These are phyloP conservation scores for Synaphobranchus kaupii DNA, from an alignment of 2,797 vertebrate species.

Conservation along the genomic window DNA sequence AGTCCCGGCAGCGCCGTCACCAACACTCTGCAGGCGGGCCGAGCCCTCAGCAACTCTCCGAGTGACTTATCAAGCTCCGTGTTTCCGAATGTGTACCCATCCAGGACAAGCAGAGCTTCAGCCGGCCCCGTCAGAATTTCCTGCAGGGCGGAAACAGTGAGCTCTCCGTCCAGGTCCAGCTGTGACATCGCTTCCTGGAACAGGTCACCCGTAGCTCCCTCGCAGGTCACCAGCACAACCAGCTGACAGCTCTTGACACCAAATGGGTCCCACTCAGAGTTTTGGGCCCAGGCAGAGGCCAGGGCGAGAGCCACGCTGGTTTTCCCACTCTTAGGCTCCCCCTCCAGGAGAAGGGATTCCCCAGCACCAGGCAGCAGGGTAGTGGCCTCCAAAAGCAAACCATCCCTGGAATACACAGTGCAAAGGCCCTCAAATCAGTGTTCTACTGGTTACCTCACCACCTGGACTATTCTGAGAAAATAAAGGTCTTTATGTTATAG, in stretches of 20 bases:
- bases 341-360: conserved; percentile 53
- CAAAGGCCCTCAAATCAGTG: neutral
- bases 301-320: conserved; percentile 46
- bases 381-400: conserved; percentile 35
- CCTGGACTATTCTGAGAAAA: neutral
- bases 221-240: conserved; percentile 50
- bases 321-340: conserved; percentile 49
- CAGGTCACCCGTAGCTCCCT: conserved; percentile 35
- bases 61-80: conserved; percentile 52
- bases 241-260: conserved; percentile 35
- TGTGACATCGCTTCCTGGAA: conserved; percentile 48
- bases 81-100: conserved; percentile 57
- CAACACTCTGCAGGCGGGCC: conserved; percentile 50
- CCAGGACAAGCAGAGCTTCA: conserved; percentile 55
- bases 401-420: conserved; percentile 51
- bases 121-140: conserved; percentile 40
- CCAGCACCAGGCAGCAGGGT: conserved; percentile 50
- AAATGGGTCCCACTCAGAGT: conserved; percentile 11
- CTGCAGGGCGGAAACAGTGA: conserved; percentile 43
- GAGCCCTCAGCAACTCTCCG: conserved; percentile 49
- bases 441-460: neutral
- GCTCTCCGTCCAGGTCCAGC: conserved; percentile 28
- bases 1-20: conserved; percentile 44
- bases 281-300: conserved; percentile 51
- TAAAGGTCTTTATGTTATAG: neutral